Evolutionary conservation across 2,113 vertebrate species (phyloP).

Genomic region (Pygoscelis antarcticus): DNA sequence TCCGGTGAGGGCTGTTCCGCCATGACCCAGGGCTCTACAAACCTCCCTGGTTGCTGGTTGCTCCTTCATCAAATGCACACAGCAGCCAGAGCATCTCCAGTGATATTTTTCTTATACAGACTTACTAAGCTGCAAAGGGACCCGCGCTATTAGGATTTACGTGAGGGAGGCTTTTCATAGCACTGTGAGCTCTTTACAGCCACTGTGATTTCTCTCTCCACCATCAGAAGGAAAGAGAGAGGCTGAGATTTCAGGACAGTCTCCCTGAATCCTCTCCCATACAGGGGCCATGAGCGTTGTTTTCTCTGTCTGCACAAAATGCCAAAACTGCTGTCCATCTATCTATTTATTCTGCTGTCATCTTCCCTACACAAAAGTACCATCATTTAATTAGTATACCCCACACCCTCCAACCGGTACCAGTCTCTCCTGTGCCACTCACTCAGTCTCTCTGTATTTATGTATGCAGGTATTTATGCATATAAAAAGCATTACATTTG

Average conservation of each 20-base stretch:
- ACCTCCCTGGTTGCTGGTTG: background rate
- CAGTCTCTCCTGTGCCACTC: no score
- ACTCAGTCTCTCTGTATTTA: background rate
- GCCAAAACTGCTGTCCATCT: no score
- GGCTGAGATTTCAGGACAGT: background rate
- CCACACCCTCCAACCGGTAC: no score
- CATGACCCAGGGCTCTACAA: background rate
- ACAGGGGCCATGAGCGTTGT: background rate
- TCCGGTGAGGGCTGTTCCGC: background rate
- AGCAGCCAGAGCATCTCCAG: background rate
- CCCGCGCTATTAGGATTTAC: fast-evolving
- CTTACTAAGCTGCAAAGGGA: background rate
- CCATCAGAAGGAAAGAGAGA: background rate
- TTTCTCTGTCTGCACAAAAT: background rate
- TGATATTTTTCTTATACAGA: background rate
- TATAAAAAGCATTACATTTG: background rate
- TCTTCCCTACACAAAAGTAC: background rate
- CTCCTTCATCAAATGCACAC: background rate
- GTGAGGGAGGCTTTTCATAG: background rate
- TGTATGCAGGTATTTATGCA: fast-evolving
- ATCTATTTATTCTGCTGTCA: background rate
- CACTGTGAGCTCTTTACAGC: background rate
- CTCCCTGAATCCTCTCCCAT: background rate
- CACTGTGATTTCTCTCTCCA: background rate
- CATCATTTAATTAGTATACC: background rate